These are phyloP conservation scores for Nyctibius bracteatus DNA, from an alignment of 2,113 vertebrate species.

Conservation along the genomic window DNA sequence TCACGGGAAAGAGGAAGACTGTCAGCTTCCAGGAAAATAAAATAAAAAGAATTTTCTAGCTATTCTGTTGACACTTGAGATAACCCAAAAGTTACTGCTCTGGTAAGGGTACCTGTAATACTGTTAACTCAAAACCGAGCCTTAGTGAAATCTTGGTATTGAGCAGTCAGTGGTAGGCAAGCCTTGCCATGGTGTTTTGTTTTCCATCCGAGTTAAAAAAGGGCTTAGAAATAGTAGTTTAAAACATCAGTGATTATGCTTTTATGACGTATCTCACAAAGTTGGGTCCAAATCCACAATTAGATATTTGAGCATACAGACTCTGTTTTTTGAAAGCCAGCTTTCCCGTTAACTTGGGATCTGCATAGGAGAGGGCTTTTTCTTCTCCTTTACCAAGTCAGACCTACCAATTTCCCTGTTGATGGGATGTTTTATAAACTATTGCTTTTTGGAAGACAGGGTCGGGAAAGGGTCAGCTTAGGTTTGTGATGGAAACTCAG, in stretches of 20 bases:
- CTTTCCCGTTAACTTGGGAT: not conserved
- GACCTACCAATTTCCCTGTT: not conserved
- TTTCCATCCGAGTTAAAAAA: not conserved
- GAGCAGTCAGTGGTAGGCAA: not conserved
- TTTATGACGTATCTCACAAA: not conserved
- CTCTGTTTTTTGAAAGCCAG: not conserved
- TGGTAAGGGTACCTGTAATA: not conserved
- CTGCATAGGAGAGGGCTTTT: not conserved
- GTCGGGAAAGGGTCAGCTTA: not conserved
- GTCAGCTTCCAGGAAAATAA: not conserved
- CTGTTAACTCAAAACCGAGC: not conserved
- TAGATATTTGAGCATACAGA: not conserved
- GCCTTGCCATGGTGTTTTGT: not conserved
- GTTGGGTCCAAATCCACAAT: slow-evolving; percentile 18
- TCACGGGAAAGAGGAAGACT: not conserved
- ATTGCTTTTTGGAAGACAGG: not conserved
- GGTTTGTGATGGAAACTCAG: not conserved
- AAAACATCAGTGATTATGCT: not conserved
- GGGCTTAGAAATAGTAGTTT: not conserved
- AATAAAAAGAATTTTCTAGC: not conserved
- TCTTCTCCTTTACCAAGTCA: not conserved
- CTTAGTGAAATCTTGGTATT: not conserved
- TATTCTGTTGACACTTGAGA: not conserved
- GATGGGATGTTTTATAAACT: not conserved
- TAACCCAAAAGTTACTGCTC: not conserved